These are phyloP conservation scores for Aplodontia rufa DNA, from an alignment of 2,113 vertebrate species.

Conservation along the genomic window DNA sequence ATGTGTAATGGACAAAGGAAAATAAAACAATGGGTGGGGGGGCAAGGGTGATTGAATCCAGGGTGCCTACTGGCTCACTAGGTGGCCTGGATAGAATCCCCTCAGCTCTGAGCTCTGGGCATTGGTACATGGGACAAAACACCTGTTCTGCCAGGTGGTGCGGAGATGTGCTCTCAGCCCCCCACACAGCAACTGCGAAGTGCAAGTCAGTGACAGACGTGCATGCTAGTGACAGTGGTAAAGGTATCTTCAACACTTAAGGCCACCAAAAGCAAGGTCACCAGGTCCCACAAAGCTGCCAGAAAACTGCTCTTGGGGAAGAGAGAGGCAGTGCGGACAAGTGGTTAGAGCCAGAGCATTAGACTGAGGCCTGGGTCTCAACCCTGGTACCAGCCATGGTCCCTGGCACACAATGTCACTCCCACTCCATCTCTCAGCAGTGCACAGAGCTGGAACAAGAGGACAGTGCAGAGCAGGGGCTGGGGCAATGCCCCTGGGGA, in stretches of 20 bases:
- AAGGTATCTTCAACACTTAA: background rate
- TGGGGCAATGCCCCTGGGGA: background rate
- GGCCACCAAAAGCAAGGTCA: background rate
- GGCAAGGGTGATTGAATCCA: accelerated
- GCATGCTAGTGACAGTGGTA: accelerated
- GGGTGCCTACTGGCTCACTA: accelerated
- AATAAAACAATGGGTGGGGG: background rate
- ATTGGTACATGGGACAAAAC: background rate
- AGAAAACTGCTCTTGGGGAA: background rate
- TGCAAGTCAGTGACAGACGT: background rate
- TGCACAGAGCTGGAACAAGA: background rate
- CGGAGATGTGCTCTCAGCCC: background rate
- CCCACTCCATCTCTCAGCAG: background rate
- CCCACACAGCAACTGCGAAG: background rate
- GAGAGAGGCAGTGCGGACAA: background rate
- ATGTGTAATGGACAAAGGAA: background rate
- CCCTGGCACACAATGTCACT: background rate
- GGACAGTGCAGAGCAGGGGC: background rate
- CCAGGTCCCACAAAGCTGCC: background rate
- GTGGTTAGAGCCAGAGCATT: background rate
- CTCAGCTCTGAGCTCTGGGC: background rate
- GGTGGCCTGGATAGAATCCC: background rate
- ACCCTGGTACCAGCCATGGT: background rate
- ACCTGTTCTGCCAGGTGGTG: no score
- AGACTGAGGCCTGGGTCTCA: background rate